Conservation (phyloP, 2,888 invertebrate genomes). For the Drosophila koepferae region DNA sequence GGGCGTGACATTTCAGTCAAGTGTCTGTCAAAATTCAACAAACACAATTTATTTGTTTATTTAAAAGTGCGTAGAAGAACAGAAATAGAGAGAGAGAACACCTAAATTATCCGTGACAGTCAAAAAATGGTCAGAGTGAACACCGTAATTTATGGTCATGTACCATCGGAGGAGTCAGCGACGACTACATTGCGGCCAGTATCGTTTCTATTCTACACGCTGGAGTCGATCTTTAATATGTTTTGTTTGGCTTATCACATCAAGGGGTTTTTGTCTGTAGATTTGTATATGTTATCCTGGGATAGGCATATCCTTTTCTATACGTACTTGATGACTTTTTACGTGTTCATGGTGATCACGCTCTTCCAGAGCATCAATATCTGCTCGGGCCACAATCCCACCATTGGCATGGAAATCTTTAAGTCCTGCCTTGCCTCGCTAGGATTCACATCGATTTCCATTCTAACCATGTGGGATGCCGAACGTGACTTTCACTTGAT, state of each 20-base stretch:
- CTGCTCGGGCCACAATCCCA: slow-evolving; percentile 40
- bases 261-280: slow-evolving; percentile 30
- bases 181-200: slow-evolving; percentile 33
- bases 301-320: slow-evolving; percentile 14
- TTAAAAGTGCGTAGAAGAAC: background rate
- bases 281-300: slow-evolving; percentile 4
- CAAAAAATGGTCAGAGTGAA: background rate
- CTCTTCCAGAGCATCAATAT: slow-evolving; percentile 52
- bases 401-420: slow-evolving; percentile 25
- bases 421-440: slow-evolving; percentile 21
- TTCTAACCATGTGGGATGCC: slow-evolving; percentile 51
- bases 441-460: slow-evolving; percentile 34
- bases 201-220: slow-evolving; percentile 43
- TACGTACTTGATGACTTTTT: slow-evolving; percentile 32
- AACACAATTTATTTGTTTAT: background rate
- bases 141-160: background rate
- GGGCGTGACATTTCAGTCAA: background rate
- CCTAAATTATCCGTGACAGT: background rate
- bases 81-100: too few species aligned
- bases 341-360: slow-evolving; percentile 46
- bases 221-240: slow-evolving; percentile 48
- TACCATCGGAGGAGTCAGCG: accelerated
- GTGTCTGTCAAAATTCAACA: background rate
- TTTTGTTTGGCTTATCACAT: slow-evolving; percentile 52
- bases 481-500: slow-evolving; percentile 45